These are phyloP conservation scores for Carassius gibelio DNA, from an alignment of 2,113 vertebrate genomes.

Conservation along the genomic window DNA sequence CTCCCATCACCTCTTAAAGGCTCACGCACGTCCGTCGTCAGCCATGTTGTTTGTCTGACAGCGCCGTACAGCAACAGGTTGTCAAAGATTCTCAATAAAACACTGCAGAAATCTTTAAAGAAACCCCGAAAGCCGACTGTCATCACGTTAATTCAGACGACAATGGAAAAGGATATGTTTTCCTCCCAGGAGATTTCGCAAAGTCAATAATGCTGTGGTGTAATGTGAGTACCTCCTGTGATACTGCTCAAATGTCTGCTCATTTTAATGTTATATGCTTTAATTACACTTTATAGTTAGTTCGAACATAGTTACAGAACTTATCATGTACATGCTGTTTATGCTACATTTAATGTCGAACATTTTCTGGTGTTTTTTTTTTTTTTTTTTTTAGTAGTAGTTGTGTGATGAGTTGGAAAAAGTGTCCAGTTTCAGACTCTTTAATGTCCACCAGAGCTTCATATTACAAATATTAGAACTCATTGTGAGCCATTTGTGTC, in stretches of 20 bases:
- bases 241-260: constrained; percentile 14
- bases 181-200: neutral
- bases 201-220: constrained; percentile 22
- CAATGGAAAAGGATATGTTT: constrained; percentile 13
- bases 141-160: neutral
- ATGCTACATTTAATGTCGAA: neutral
- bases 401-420: neutral
- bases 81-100: constrained; percentile 24
- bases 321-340: neutral
- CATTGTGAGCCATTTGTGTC: neutral
- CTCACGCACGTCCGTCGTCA: constrained; percentile 26
- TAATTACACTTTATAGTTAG: neutral
- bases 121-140: neutral
- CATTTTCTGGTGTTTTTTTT: neutral
- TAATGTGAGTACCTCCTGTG: constrained; percentile 48
- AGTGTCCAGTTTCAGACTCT: constrained; percentile 9
- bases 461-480: neutral
- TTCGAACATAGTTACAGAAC: neutral
- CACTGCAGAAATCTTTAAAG: neutral
- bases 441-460: neutral
- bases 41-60: constrained; percentile 58
- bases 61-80: constrained; percentile 54
- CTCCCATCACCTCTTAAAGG: constrained; percentile 37
- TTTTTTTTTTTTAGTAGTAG: neutral
- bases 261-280: constrained; percentile 6